phyloP scores from a whole-genome alignment of 2,113 vertebrate genomes.

The Lophochroa leadbeateri region DNA sequence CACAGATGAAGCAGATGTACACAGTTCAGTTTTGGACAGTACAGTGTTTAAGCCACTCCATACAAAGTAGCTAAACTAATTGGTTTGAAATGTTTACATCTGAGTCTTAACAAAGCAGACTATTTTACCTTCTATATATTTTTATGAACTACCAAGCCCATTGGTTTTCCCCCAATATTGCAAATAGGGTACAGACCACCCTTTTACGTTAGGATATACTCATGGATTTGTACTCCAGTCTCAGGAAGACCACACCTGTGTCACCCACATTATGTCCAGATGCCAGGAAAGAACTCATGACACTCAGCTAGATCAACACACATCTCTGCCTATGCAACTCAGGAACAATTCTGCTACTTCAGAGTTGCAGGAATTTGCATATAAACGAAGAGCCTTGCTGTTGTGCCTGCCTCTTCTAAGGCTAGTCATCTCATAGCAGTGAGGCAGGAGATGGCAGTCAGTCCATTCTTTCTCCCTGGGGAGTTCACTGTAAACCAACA shows the following conservation, averaged over 20 bases:
- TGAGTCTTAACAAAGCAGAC: not conserved
- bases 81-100: not conserved
- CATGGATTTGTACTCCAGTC: not conserved
- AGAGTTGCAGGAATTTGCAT: not conserved
- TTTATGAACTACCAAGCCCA: not conserved
- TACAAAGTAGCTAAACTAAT: not conserved
- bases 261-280: rapidly evolving
- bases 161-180: not conserved
- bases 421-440: not conserved
- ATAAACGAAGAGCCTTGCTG: not conserved
- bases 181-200: not conserved
- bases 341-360: not conserved
- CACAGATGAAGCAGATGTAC: not conserved
- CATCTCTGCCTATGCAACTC: not conserved
- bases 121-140: not conserved
- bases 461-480: not conserved
- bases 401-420: not conserved
- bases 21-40: not conserved
- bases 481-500: not conserved
- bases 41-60: not conserved
- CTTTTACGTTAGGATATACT: not conserved
- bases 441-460: not conserved
- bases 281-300: not conserved
- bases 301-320: not conserved
- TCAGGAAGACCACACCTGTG: not conserved